phyloP scores from a whole-genome alignment of 1,140 invertebrate species.

The Rhopalosiphum padi region DNA sequence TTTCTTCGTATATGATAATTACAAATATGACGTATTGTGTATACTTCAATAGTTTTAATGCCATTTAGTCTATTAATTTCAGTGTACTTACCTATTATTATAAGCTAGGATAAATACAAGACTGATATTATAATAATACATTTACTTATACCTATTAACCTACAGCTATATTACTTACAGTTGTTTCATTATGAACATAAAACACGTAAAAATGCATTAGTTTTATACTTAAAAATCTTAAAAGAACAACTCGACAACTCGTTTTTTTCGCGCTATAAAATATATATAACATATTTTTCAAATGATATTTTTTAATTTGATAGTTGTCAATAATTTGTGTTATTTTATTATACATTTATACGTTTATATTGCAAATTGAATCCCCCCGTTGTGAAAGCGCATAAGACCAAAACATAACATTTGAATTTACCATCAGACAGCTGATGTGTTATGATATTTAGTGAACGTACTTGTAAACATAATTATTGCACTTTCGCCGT shows the following conservation, averaged over 20 bases:
- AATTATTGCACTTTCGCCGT: constrained; percentile 40
- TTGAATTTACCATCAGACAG: constrained; percentile 12
- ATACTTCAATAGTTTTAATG: neutral
- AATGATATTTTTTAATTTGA: neutral
- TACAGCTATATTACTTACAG: neutral
- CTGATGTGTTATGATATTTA: neutral
- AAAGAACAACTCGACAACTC: neutral
- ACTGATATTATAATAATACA: neutral
- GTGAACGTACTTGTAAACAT: neutral
- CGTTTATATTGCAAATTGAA: neutral
- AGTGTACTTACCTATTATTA: too few species aligned
- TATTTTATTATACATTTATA: neutral
- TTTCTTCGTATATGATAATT: neutral
- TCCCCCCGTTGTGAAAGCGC: neutral
- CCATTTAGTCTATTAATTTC: too few species aligned
- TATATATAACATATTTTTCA: neutral
- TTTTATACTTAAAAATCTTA: neutral
- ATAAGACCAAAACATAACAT: neutral
- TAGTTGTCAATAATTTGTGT: neutral
- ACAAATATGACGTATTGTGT: neutral
- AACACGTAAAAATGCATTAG: neutral
- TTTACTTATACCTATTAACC: neutral
- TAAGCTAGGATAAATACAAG: neutral
- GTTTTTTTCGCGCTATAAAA: neutral
- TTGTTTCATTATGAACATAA: neutral